Conservation (phyloP, 2,113 vertebrate species). For the Eulemur macaco region DNA sequence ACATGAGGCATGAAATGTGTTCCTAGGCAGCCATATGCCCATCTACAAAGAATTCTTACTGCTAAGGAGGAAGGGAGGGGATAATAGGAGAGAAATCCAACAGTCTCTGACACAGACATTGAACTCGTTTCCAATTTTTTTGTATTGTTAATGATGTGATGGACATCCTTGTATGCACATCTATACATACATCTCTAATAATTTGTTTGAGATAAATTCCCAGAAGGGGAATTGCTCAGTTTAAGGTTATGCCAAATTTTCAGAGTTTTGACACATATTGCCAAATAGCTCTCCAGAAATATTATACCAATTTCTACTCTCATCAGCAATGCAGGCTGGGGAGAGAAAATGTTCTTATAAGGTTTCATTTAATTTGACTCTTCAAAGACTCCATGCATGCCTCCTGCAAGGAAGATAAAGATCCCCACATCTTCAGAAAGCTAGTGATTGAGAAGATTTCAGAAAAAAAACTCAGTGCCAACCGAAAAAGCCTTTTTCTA, state of each 20-base stretch:
- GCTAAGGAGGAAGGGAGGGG: background rate
- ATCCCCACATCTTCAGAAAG: constrained; percentile 20
- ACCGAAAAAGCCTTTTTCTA: constrained; percentile 34
- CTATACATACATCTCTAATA: background rate
- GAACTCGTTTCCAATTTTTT: background rate
- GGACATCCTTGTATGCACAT: background rate
- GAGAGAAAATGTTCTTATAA: constrained; percentile 51
- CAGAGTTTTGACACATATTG: constrained; percentile 46
- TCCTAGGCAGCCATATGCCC: background rate
- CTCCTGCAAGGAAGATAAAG: constrained; percentile 58
- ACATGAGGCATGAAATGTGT: background rate
- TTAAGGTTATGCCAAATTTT: constrained; percentile 12
- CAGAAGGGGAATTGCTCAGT: constrained; percentile 31
- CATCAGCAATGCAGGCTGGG: constrained; percentile 41
- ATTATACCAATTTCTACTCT: constrained; percentile 50
- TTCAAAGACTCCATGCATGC: constrained; percentile 54
- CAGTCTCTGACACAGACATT: background rate
- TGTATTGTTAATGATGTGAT: background rate
- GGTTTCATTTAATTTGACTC: constrained; percentile 66
- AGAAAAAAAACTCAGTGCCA: background rate
- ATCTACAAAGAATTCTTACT: background rate
- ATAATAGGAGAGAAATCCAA: background rate
- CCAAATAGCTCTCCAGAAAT: constrained; percentile 61
- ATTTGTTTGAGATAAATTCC: constrained; percentile 40
- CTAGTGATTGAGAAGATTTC: constrained; percentile 34